phyloP scores from a whole-genome alignment of 1,140 invertebrate species.

The Brachionus sp. region DNA sequence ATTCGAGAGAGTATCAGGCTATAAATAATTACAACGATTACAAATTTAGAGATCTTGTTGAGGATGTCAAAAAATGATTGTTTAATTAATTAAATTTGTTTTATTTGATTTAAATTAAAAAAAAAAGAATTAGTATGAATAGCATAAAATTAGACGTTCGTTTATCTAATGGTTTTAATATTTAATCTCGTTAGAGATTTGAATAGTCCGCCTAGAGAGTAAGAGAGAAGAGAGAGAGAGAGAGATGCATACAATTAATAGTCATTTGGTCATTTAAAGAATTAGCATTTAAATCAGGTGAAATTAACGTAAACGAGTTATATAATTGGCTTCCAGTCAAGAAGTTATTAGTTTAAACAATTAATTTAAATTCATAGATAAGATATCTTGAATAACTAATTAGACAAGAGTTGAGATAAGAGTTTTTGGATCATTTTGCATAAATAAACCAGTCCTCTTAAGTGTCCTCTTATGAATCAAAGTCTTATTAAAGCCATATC shows the following conservation, averaged over 20 bases:
- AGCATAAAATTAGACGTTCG: background rate
- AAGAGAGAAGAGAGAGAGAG: too few species aligned
- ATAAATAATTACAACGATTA: background rate
- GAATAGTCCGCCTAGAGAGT: background rate
- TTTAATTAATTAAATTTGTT: background rate
- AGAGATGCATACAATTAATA: background rate
- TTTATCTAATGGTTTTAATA: background rate
- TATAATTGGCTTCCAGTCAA: background rate
- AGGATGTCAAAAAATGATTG: background rate
- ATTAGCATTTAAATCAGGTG: background rate
- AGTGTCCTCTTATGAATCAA: background rate
- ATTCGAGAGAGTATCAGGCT: too few species aligned
- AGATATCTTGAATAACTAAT: background rate
- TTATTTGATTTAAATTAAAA: background rate
- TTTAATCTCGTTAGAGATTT: background rate
- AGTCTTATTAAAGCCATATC: background rate
- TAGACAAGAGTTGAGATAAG: background rate
- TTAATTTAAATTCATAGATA: slow-evolving; percentile 12
- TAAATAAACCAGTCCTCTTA: background rate
- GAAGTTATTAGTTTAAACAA: background rate
- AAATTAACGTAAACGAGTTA: background rate
- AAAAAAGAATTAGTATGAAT: background rate
- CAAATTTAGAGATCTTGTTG: background rate
- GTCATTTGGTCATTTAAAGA: background rate
- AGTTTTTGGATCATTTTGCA: background rate